These are phyloP conservation scores for Catamblyrhynchus diadema DNA, from an alignment of 2,797 vertebrate species.

Conservation along the genomic window DNA sequence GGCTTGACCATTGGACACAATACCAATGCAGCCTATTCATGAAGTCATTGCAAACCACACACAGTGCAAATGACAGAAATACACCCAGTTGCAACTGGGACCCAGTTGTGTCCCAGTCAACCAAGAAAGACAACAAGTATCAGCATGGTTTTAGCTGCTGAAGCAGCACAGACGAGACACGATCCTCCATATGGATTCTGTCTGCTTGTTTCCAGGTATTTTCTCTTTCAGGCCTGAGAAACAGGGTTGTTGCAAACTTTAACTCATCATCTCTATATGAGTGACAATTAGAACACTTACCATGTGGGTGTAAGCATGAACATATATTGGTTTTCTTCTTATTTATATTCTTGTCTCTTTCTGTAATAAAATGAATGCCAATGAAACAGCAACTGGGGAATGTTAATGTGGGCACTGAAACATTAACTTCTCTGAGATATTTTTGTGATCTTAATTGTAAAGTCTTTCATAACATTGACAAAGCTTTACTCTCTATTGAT, in stretches of 20 bases:
- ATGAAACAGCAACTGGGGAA: not conserved
- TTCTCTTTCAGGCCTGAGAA: not conserved
- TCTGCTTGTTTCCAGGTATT: not conserved
- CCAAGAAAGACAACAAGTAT: accelerated
- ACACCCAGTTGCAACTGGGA: not conserved
- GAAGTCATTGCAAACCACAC: not conserved
- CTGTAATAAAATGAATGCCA: not conserved
- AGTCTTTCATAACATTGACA: conserved; percentile 47
- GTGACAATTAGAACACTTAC: not conserved
- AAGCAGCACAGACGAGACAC: not conserved
- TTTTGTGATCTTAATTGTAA: conserved; percentile 30
- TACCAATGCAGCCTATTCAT: not conserved
- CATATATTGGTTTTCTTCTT: not conserved
- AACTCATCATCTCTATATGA: not conserved
- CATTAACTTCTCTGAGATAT: conserved; percentile 24
- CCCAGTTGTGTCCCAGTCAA: not conserved
- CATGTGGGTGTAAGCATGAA: not conserved
- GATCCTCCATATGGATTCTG: not conserved
- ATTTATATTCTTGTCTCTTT: conserved; percentile 24
- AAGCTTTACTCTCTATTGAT: conserved; percentile 52
- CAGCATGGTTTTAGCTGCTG: accelerated
- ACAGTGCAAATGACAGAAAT: accelerated
- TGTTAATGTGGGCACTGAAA: not conserved
- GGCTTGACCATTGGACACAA: not conserved
- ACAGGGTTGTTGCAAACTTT: not conserved